phyloP scores from a whole-genome alignment of 2,113 vertebrate genomes.

The Strix aluco region DNA sequence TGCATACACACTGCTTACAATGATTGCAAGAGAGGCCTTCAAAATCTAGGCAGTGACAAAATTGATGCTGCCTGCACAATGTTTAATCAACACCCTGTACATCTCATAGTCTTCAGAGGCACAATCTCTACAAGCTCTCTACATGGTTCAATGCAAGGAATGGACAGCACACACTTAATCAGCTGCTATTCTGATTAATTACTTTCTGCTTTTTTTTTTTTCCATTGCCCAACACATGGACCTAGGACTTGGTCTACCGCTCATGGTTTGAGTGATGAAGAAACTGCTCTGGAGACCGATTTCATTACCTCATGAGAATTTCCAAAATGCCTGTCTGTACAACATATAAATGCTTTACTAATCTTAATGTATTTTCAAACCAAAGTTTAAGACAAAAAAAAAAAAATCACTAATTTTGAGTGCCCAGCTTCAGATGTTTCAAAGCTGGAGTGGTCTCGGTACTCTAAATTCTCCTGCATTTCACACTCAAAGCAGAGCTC shows the following conservation, averaged over 20 bases:
- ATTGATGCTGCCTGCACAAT: accelerated
- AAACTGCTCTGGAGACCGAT: neutral
- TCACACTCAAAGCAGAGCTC: neutral
- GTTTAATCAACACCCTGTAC: neutral
- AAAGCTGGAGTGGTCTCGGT: neutral
- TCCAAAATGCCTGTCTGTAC: neutral
- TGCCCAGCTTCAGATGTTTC: neutral
- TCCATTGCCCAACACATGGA: neutral
- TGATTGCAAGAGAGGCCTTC: neutral
- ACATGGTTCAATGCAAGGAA: neutral
- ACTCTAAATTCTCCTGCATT: neutral
- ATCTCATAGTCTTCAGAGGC: neutral
- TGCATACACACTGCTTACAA: neutral
- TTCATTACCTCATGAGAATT: neutral
- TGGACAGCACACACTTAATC: neutral
- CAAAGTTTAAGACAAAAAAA: neutral
- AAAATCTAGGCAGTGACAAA: neutral
- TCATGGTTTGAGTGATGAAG: neutral
- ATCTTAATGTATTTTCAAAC: neutral
- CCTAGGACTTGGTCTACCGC: neutral
- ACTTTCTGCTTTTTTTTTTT: neutral
- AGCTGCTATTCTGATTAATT: neutral
- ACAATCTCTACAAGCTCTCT: neutral
- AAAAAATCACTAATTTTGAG: neutral
- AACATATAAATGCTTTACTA: neutral